Evolutionary conservation across 2,113 vertebrate species (phyloP), one percentile per base, ranked within the genome.

Genomic region (Ahaetulla prasina): DNA sequence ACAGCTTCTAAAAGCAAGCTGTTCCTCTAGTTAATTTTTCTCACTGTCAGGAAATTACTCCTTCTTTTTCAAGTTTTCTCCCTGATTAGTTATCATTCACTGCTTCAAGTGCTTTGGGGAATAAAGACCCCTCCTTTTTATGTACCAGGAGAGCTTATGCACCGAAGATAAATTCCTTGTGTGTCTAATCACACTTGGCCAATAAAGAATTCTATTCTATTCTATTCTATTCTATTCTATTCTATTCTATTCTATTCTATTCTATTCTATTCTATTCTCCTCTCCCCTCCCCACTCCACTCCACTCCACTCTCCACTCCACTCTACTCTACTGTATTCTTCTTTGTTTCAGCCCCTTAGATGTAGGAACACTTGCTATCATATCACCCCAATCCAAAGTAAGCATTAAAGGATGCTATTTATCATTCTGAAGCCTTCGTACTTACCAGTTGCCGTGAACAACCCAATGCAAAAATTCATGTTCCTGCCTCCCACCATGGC

Each of bases 401-500:
- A 68, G 63, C 4, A n/a, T 68, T 68, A 68, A 9, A n/a, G 7
- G 14, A 27, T 27, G 27, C 9, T 54, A 45, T n/a, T 18, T 9
- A 63, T 12, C n/a, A 74, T 55, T 55, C 30, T 11, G 53, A 53
- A 30, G 88, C 3, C 5, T 35, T 54, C 6, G 35, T 68, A 89
- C 96, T 96, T 97, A 97, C 96, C 97, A 89, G 97, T 97, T 49
- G 95, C 96, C 52, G 97, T 97, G 89, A 97, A 98, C 93, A 98
- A 93, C 55, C 98, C 98, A 57, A 98, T 89, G 4, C 98, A 96
- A 91, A 97, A 87, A 92, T 97, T 98, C 93, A 98, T 97, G 60
- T 97, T 98, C 47, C 98, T 97, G 88, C 97, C 97, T 85, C 97
- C 98, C 90, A 98, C 96, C 3, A 98, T 97, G 16, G 97, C 94